Conservation (phyloP, 2,113 vertebrate species). For the Neopipo cinnamomea region DNA sequence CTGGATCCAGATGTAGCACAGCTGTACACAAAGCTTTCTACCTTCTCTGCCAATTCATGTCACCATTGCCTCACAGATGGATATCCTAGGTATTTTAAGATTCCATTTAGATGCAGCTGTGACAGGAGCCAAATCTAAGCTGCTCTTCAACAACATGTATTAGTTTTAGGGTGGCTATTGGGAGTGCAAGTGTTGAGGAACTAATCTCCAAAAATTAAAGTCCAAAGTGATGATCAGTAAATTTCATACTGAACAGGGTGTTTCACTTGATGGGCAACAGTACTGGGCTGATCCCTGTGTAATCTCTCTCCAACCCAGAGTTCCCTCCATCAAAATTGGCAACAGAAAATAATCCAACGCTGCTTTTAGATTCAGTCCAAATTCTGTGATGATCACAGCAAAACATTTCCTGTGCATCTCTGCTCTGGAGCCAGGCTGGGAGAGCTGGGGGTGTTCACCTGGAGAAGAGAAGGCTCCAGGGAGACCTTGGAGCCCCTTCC, state of each 20-base stretch:
- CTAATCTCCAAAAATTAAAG: neutral
- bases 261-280: neutral
- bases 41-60: neutral
- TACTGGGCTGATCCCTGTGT: too few relatives aligned
- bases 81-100: neutral
- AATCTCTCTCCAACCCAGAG: neutral
- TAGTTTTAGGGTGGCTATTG: neutral
- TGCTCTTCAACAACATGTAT: neutral
- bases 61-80: neutral
- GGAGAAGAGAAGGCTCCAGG: neutral
- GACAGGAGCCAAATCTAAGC: neutral
- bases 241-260: neutral
- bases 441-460: neutral
- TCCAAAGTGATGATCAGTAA: neutral
- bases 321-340: neutral
- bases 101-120: neutral
- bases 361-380: neutral
- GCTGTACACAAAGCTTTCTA: neutral
- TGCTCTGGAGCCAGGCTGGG: neutral
- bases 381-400: neutral
- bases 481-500: neutral
- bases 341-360: neutral
- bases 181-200: neutral
- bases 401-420: neutral
- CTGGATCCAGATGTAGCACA: neutral